Evolutionary conservation across 2,113 vertebrate genomes (phyloP), one percentile per base, ranked within the genome.

Genomic region (Xiphorhynchus elegans): DNA sequence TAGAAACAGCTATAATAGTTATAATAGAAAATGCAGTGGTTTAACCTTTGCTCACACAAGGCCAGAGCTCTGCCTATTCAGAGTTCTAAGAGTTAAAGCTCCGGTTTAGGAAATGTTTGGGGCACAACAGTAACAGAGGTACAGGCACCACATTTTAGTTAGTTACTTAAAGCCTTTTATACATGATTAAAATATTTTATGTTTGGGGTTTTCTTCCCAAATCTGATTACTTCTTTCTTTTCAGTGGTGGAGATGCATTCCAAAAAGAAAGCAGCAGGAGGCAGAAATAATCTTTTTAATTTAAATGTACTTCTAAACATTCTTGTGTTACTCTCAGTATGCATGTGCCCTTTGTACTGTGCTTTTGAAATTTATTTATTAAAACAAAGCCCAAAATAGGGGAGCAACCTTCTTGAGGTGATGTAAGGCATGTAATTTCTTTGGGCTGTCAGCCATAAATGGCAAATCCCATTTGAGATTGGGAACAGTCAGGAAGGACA

Each of bases 381-480:
- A 94, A 95, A 95, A 90, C 19, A 62, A 82, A 83, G 44, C n/a
- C 37, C n/a, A 50, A 67, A 92, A 66, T 37, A 93, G 50, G 77
- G 52, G 10, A 58, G 13, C 72, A 93, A 52, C n/a, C 81, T 72
- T 69, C 46, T 62, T 5, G 46, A 96, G 89, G 42, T 78, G 76
- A 59, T 73, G 28, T 26, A 58, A 97, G 19, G 55, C 16, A 50
- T 76, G 19, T n/a, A 19, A 85, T 92, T 97, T 96, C 68, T 87
- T 87, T 44, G 82, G 82, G 74, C 95, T 94, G 80, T 73, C 72
- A 90, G 68, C 77, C 88, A 80, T 86, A 89, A 79, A 94, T 84
- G 90, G 50, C 76, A 94, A 59, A 88, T 95, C 70, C 40, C 39
- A 18, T 60, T 15, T 59, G 80, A 97, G 64, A 33, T 10, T 72